Conservation (phyloP, 2,888 invertebrate species). For the Lycocerus yunnanus region DNA sequence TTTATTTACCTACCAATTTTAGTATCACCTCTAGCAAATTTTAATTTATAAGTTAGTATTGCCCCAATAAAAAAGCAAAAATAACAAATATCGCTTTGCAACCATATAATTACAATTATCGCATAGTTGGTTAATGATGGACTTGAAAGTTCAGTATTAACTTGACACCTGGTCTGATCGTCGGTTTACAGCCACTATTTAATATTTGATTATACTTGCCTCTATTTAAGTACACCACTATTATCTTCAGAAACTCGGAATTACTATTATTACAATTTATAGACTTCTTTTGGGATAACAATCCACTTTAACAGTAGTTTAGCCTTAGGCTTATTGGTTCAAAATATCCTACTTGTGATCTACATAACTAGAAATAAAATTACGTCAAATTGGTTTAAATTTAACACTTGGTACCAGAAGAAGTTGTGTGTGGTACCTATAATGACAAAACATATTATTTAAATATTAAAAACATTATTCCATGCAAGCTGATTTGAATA, state of each 20-base stretch:
- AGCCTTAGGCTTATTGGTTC: conserved; percentile 20
- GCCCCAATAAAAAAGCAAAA: conserved; percentile 37
- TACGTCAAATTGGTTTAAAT: conserved; percentile 4
- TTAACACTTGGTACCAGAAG: background rate
- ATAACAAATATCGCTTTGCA: conserved; percentile 37
- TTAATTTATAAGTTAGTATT: conserved; percentile 37
- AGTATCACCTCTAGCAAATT: conserved; percentile 33
- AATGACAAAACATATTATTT: too few relatives aligned
- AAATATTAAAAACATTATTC: too few relatives aligned
- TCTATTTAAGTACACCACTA: conserved; percentile 33
- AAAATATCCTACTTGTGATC: conserved; percentile 12
- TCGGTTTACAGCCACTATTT: conserved; percentile 29
- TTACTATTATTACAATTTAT: conserved; percentile 35
- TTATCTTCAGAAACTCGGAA: conserved; percentile 28
- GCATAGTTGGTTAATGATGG: conserved; percentile 34
- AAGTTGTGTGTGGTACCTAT: background rate
- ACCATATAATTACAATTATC: conserved; percentile 38
- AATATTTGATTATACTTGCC: conserved; percentile 32
- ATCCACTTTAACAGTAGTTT: conserved; percentile 34
- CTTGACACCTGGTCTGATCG: conserved; percentile 34
- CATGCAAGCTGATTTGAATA: too few relatives aligned
- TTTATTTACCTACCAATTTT: conserved; percentile 11
- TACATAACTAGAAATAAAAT: conserved; percentile 18
- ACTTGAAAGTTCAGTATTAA: conserved; percentile 24
- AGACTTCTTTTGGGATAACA: conserved; percentile 27